phyloP scores from a whole-genome alignment of 2,113 vertebrate genomes.

The Phaethon lepturus region DNA sequence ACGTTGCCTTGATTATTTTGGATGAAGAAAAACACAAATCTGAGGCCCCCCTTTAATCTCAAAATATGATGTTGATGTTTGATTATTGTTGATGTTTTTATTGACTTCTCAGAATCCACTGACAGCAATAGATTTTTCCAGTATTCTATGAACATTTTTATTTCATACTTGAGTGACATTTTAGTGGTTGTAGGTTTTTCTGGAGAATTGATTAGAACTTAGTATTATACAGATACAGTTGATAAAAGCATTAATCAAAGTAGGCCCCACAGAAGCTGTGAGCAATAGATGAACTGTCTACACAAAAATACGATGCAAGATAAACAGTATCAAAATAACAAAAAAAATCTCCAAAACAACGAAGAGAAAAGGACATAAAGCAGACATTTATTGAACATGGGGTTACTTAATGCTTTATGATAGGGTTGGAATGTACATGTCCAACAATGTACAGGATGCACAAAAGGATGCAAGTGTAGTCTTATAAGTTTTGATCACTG shows the following conservation, averaged over 20 bases:
- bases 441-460: background rate
- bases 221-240: background rate
- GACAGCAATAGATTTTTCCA: background rate
- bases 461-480: background rate
- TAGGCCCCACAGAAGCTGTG: background rate
- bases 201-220: background rate
- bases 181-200: background rate
- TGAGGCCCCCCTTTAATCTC: background rate
- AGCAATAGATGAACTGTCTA: background rate
- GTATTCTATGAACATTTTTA: background rate
- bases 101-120: background rate
- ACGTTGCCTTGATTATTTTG: background rate
- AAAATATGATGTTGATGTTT: background rate
- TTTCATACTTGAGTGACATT: background rate
- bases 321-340: background rate
- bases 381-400: background rate
- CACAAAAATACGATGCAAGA: background rate
- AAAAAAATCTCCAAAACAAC: background rate
- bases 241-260: background rate
- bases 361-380: background rate
- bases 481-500: background rate
- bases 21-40: background rate
- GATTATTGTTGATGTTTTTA: background rate
- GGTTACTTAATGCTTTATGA: background rate
- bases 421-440: background rate